phyloP scores from a whole-genome alignment of 2,888 invertebrate genomes.

The Amorpha juglandis region DNA sequence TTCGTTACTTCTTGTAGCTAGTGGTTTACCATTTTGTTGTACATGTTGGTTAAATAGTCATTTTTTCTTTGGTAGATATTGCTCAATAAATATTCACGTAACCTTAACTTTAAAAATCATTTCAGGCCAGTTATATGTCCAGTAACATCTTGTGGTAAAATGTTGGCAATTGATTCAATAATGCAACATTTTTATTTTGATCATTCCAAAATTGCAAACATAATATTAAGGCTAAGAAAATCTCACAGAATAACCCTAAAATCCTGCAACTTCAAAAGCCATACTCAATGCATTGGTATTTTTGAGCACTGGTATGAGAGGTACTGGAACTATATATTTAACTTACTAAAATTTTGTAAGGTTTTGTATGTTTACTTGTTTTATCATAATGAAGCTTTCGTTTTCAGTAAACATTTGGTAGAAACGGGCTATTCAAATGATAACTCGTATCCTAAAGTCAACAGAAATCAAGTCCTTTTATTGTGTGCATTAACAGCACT shows the following conservation, averaged over 20 bases:
- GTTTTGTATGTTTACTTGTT: not conserved
- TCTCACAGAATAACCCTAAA: constrained; percentile 30
- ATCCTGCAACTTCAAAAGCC: constrained; percentile 30
- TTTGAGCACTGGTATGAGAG: not conserved
- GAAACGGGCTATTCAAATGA: not conserved
- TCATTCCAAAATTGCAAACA: constrained; percentile 75
- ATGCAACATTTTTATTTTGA: constrained; percentile 83
- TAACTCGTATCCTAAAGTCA: not conserved
- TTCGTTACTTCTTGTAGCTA: too few species aligned
- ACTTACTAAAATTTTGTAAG: not conserved
- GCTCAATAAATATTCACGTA: too few species aligned
- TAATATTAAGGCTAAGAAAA: constrained; percentile 33
- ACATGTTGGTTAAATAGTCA: too few species aligned
- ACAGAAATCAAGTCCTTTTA: not conserved
- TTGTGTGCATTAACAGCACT: not conserved
- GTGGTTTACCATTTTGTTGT: too few species aligned
- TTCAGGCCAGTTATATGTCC: constrained; percentile 70
- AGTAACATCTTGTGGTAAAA: constrained; percentile 75
- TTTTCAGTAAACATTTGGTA: not conserved
- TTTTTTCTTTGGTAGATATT: too few species aligned
- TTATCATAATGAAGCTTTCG: not conserved
- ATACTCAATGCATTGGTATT: constrained; percentile 10
- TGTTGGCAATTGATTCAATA: constrained; percentile 79
- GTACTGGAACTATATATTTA: not conserved
- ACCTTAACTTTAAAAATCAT: not conserved